Percentiles rank a stretch among this genome's conserved stretches.
phyloP scores from a whole-genome alignment of 2,888 invertebrate genomes.

The Zaprionus obscuricornis region DNA sequence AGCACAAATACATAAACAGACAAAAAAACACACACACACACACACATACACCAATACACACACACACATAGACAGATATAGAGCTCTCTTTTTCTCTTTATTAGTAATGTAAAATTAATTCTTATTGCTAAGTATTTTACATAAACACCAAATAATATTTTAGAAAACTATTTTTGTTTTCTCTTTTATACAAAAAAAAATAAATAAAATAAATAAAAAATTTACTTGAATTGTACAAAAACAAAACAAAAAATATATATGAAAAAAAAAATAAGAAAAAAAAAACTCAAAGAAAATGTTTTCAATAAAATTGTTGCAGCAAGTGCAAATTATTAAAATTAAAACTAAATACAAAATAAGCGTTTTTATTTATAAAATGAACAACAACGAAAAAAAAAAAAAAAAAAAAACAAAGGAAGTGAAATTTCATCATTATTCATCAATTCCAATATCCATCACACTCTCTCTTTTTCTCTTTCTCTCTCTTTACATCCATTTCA shows the following conservation, averaged over 20 bases:
- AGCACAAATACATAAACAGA: constrained; percentile 55
- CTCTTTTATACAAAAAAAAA: constrained; percentile 15
- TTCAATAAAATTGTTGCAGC: constrained; percentile 67
- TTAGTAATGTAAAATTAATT: constrained; percentile 55
- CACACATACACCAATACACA: constrained; percentile 13
- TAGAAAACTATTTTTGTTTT: constrained; percentile 38
- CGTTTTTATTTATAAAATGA: constrained; percentile 66
- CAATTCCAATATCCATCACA: constrained; percentile 2
- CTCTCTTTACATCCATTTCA: constrained; percentile 51
- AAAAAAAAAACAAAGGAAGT: constrained; percentile 17
- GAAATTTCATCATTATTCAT: constrained; percentile 6
- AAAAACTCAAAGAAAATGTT: too few relatives aligned
- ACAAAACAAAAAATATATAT: constrained; percentile 1
- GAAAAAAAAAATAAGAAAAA: too few relatives aligned
- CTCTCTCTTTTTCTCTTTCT: neutral
- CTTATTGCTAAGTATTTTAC: constrained; percentile 58
- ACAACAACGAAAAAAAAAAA: constrained; percentile 13
- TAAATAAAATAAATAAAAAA: constrained; percentile 16
- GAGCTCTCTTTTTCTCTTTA: too few relatives aligned
- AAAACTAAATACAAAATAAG: constrained; percentile 71
- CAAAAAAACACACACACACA: constrained; percentile 15
- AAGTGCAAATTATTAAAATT: constrained; percentile 61
- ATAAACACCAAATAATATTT: constrained; percentile 39
- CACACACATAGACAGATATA: too few relatives aligned
- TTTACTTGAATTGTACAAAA: too few relatives aligned